A percentile compares a stretch with the other conserved stretches of the same genome.
phyloP scores from a whole-genome alignment of 2,113 vertebrate species.

The Brachypteracias leptosomus region DNA sequence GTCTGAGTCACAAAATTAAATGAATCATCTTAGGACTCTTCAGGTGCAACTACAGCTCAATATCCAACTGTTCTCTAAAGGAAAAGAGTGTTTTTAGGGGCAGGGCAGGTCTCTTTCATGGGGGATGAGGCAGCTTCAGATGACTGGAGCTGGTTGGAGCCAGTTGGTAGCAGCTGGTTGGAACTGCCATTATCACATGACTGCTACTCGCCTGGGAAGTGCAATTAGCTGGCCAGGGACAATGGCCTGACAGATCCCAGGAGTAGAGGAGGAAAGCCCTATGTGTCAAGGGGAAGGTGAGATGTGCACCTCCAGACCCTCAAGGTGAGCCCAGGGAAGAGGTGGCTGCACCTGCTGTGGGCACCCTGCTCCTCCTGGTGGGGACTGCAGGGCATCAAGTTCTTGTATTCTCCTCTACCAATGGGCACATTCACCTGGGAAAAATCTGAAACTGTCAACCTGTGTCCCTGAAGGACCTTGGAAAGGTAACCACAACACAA shows the following conservation, averaged over 20 bases:
- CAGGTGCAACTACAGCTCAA: neutral
- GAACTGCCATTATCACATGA: neutral
- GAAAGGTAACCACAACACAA: neutral
- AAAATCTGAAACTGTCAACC: neutral
- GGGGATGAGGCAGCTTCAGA: fast-evolving
- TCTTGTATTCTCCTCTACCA: neutral
- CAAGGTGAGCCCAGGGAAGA: no score
- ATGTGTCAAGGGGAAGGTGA: no score
- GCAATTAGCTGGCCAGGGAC: neutral
- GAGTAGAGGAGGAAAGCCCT: no score
- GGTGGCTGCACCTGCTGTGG: no score
- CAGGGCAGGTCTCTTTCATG: neutral
- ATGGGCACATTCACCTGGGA: neutral
- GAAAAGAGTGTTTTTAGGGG: neutral
- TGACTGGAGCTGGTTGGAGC: neutral
- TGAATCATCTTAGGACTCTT: neutral
- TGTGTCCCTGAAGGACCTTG: neutral
- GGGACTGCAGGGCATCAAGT: neutral
- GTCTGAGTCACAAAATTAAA: neutral
- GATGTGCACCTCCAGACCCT: no score
- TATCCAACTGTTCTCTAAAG: neutral
- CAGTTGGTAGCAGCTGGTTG: no score
- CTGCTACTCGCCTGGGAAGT: fast-evolving
- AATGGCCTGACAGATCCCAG: no score
- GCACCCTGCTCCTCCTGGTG: no score